Base-by-base conservation (phyloP, 2,113 vertebrate genomes). In the Gnathonemus echidnorhynchus region DNA sequence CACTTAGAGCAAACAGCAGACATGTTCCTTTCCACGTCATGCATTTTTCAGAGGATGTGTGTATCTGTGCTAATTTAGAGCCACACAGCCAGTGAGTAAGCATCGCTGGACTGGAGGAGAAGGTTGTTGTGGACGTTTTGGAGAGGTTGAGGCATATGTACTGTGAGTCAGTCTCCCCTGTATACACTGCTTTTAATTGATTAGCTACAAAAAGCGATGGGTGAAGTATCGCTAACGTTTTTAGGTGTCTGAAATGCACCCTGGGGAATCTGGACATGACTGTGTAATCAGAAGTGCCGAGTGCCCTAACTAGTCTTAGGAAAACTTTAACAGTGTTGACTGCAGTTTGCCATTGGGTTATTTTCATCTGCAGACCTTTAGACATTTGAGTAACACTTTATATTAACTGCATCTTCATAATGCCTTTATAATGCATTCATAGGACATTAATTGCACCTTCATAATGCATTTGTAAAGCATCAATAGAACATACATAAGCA, bases 281-380 rank as follows among this genome's bases (percentile, higher is more conserved):
- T 11, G 21, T 1, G 50, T 39, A 42, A 87, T 39, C 86, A 56
- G 50, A 19, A 56, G 86, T 35, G n/a, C n/a, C 42, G 1, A 4
- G 1, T 86, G 1, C 45, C 50, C 84, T 27, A 13, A 50, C 24
- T 49, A 48, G 24, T 45, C 42, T 85, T 62, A 6, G 1, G 21
- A 84, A 46, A n/a, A 39, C 13, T n/a, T n/a, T 27, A 86, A 27
- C 48, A 0, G 7, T 87, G 86, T 48, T 87, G 86, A 53, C n/a
- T 53, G 48, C n/a, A 53, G 49, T 13, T 15, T 53, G 15, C n/a
- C 49, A 53, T 53, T 49, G 24, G 86, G 86, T 49, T 86, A 86
- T 86, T 52, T 86, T 15, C 46, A 46, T 86, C 84, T 49, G 10
- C 48, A 87, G 49, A 87, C 49, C 27, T 87, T 87, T 87, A 87